Evolutionary conservation across 1,140 invertebrate species (phyloP), one percentile per base, ranked within the genome.

Genomic region (Brachionus sp.): DNA sequence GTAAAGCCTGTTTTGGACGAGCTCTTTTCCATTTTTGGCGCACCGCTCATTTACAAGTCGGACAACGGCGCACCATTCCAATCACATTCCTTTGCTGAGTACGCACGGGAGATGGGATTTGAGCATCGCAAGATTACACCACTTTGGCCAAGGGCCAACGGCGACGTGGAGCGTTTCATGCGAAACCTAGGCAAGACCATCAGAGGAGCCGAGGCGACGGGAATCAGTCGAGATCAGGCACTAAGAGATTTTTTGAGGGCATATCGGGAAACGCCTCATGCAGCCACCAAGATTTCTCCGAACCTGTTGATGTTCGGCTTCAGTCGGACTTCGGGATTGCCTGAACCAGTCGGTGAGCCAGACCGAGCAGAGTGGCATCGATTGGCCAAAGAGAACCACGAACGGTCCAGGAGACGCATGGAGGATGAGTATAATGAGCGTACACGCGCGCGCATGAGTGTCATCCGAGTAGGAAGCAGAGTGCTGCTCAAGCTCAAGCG

Each of bases 31-130:
- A 85, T 37, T 39, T 80, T 80, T 70, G 84, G 84, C 23, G 66
- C 57, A 42, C 85, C 84, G 25, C 46, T n/a, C 50, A 83, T 19
- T 19, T 9, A 85, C n/a, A 53, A 80, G 77, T 80, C 16, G 16
- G 84, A 85, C 46, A 85, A 84, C 82, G 84, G 84, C 16, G 75
- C 84, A 39, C 80, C 84, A 68, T 85, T 85, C 50, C 85, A 77
- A 33, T 77, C 82, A 7, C 23, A 25, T 44, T 57, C 57, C 7
- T 85, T 85, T 77, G 33, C 29, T 12, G 25, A 78, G 16, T 85
- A 77, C 82, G 57, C 53, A n/a, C 73, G 62, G 23, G 33, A 83
- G 37, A 10, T 70, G 12, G 82, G 82, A 42, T 84, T 85, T 35
- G 33, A 23, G n/a, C 84, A 85, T 75, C 83, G 64, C 25, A 64